phyloP scores from a whole-genome alignment of 2,113 vertebrate genomes.

The Hirundichthys speculiger region DNA sequence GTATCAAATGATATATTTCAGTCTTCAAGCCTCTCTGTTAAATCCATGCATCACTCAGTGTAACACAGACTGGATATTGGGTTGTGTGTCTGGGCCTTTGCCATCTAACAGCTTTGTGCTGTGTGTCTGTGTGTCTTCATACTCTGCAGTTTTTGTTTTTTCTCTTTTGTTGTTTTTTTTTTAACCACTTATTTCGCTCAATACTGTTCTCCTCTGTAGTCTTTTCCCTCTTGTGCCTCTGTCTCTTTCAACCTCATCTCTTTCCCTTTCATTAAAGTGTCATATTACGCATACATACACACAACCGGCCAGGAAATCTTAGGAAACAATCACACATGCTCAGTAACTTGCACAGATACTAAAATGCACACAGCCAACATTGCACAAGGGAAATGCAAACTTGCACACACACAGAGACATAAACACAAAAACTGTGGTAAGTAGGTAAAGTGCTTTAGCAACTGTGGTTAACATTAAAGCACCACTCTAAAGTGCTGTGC shows the following conservation, averaged over 20 bases:
- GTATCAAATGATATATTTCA: too few species aligned
- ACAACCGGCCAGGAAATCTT: slow-evolving; percentile 16
- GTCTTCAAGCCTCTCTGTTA: too few species aligned
- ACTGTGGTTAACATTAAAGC: slow-evolving; percentile 73
- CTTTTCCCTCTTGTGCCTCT: slow-evolving; percentile 24
- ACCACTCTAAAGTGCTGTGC: slow-evolving; percentile 69
- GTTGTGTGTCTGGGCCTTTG: slow-evolving; percentile 42
- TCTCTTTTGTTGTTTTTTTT: too few species aligned
- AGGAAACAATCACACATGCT: slow-evolving; percentile 23
- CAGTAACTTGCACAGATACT: slow-evolving; percentile 7
- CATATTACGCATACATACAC: slow-evolving; percentile 49
- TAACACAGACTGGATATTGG: too few species aligned
- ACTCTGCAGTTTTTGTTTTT: neutral
- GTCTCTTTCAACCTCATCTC: slow-evolving; percentile 46
- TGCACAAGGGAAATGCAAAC: slow-evolving; percentile 5
- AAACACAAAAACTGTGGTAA: slow-evolving; percentile 48
- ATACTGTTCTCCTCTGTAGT: slow-evolving; percentile 54
- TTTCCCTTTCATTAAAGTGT: slow-evolving; percentile 73
- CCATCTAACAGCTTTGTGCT: slow-evolving; percentile 38
- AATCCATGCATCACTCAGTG: too few species aligned
- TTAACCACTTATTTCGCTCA: slow-evolving; percentile 34
- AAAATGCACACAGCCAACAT: slow-evolving; percentile 13
- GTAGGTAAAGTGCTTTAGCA: slow-evolving; percentile 67
- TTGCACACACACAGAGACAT: neutral
- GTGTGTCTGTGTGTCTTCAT: slow-evolving; percentile 12